Evolutionary conservation across 1,140 invertebrate species (phyloP).

Genomic region (Drosophila bocki): DNA sequence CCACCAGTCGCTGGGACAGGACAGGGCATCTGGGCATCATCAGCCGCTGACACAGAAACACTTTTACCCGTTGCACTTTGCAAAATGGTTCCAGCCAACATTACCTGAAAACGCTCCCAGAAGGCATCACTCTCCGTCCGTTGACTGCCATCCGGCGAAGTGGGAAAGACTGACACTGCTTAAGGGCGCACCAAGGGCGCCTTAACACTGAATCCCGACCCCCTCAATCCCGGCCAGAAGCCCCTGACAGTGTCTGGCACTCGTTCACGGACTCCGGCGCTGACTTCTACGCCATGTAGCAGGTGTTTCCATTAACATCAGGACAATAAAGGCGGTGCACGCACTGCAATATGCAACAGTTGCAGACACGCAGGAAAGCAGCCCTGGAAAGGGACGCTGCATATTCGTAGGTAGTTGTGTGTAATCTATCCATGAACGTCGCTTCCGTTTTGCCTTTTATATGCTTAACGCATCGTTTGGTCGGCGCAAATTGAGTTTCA

Average conservation of each 20-base stretch:
- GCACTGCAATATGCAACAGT: constrained; percentile 74
- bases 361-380: constrained; percentile 51
- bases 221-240: constrained; percentile 24
- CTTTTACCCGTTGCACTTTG: constrained; percentile 25
- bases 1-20: not conserved
- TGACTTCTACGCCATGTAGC: constrained; percentile 38
- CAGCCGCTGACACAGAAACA: constrained; percentile 8
- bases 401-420: constrained; percentile 61
- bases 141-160: constrained; percentile 2
- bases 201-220: not conserved
- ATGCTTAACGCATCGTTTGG: constrained; percentile 74
- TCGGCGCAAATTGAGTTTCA: constrained; percentile 66
- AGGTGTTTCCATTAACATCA: constrained; percentile 38
- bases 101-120: constrained; percentile 38
- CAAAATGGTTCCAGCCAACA: constrained; percentile 14
- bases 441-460: constrained; percentile 74
- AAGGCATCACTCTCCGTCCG: constrained; percentile 34
- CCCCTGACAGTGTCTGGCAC: constrained; percentile 42
- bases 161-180: constrained; percentile 12
- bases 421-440: constrained; percentile 74
- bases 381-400: constrained; percentile 2
- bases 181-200: constrained; percentile 13
- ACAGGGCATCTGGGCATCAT: constrained; percentile 4
- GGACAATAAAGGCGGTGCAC: constrained; percentile 65
- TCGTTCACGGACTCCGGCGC: constrained; percentile 35